phyloP scores from a whole-genome alignment of 2,113 vertebrate genomes.

The Hipposideros armiger region DNA sequence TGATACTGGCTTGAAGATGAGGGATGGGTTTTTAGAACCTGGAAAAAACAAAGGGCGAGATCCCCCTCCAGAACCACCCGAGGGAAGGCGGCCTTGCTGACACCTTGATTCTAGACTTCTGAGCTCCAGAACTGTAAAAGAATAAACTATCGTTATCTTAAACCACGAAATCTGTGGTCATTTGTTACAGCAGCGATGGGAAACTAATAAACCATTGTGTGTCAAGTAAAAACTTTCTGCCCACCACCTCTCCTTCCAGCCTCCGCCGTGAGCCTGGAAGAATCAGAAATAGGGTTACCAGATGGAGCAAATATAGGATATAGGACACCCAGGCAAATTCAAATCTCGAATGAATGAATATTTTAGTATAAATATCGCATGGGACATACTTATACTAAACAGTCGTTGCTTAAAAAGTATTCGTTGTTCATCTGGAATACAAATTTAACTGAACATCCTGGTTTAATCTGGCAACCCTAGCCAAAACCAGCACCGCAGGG shows the following conservation, averaged over 20 bases:
- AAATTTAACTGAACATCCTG: background rate
- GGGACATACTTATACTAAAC: background rate
- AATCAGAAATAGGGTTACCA: background rate
- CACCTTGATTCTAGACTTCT: no score
- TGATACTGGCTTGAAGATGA: background rate
- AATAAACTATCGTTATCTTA: background rate
- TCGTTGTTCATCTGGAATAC: background rate
- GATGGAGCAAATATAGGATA: background rate
- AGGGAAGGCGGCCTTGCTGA: background rate
- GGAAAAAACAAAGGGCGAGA: background rate
- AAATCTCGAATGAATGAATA: background rate
- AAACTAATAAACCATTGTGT: accelerated
- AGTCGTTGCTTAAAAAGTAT: background rate
- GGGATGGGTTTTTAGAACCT: background rate
- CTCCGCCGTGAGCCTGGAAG: accelerated
- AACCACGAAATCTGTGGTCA: background rate
- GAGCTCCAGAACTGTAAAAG: no score
- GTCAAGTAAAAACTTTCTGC: background rate
- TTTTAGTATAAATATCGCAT: background rate
- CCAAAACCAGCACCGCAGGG: background rate
- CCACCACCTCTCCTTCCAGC: background rate
- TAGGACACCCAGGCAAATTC: background rate
- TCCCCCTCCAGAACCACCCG: background rate
- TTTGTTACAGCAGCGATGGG: background rate
- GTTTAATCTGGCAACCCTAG: background rate